Base-by-base conservation (phyloP, 2,888 invertebrate species). In the Mamestra brassicae region DNA sequence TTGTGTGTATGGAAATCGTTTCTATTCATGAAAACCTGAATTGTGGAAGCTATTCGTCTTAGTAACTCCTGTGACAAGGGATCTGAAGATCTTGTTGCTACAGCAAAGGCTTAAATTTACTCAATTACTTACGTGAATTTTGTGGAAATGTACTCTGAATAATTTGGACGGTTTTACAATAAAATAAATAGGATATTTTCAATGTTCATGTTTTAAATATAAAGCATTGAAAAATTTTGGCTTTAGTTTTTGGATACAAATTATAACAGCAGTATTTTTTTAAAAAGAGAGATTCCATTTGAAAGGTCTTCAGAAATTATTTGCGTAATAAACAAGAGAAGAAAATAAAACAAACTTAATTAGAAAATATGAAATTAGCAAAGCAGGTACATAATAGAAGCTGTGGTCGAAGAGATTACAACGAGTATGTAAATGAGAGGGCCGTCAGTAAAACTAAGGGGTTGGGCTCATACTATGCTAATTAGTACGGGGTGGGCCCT, bases 1-100 rank as follows among this genome's bases (percentile, higher is more conserved):
- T 79, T 79, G 67, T 84, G 52, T 64, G 55, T 72, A 84, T 81
- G 74, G 57, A 78, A 83, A 80, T 80, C 63, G 52, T 71, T 72
- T 68, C 67, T 57, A 55, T 80, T 80, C 70, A 74, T 15, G 73
- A 52, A 65, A 74, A 66, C 17, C 70, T 73, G 47, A 69, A 76
- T 65, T 55, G 64, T 61, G 17, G 45, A 26, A 70, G 47, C 45
- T 1, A 80, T 73, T 73, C 54, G 42, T 76, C 80, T 80, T 68
- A 10, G 71, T 67, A 60, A 47, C 57, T 36, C 11, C 26, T 57
- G 64, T 42, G 60, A 74, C 67, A 70, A 36, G 77, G 45, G 58
- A 66, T 42, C 52, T 45, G 11, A 34, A 63, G 13, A 60, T 57
- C 52, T 65, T 57, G 10, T 61, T 38, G 6, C 26, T 45, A 60